A percentile compares a stretch with the other conserved stretches of the same genome.
These are phyloP conservation scores for Lasioglossum pauxillum DNA, from an alignment of 2,888 invertebrate species.

Conservation along the genomic window DNA sequence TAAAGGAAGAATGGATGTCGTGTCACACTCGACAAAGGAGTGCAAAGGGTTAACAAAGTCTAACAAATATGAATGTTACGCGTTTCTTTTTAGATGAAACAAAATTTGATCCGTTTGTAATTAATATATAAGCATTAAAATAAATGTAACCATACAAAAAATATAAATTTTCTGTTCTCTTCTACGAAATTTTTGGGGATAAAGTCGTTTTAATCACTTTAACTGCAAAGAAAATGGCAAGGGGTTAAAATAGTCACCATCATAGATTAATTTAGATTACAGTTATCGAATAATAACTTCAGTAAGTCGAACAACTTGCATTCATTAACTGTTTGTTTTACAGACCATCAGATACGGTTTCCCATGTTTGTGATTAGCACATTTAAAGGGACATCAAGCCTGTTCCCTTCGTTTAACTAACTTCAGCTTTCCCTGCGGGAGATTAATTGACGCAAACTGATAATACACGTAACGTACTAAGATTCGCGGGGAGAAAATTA, in stretches of 20 bases:
- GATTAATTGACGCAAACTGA: conserved; percentile 42
- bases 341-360: not conserved
- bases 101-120: too few relatives aligned
- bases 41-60: too few relatives aligned
- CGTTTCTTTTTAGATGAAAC: too few relatives aligned
- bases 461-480: conserved; percentile 13
- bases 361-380: not conserved
- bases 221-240: too few relatives aligned
- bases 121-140: too few relatives aligned
- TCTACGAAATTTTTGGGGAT: too few relatives aligned
- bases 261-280: not conserved
- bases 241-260: not conserved
- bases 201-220: too few relatives aligned
- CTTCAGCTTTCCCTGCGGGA: not conserved
- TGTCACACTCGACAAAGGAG: too few relatives aligned
- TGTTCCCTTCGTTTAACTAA: conserved; percentile 28
- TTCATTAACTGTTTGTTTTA: not conserved
- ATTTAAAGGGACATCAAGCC: conserved; percentile 7
- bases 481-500: not conserved
- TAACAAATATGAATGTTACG: too few relatives aligned
- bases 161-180: too few relatives aligned
- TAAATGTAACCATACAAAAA: too few relatives aligned
- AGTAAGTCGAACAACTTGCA: not conserved
- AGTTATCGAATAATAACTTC: not conserved
- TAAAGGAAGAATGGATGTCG: too few relatives aligned